phyloP scores from a whole-genome alignment of 2,797 vertebrate genomes.

The Gymnothorax javanicus region DNA sequence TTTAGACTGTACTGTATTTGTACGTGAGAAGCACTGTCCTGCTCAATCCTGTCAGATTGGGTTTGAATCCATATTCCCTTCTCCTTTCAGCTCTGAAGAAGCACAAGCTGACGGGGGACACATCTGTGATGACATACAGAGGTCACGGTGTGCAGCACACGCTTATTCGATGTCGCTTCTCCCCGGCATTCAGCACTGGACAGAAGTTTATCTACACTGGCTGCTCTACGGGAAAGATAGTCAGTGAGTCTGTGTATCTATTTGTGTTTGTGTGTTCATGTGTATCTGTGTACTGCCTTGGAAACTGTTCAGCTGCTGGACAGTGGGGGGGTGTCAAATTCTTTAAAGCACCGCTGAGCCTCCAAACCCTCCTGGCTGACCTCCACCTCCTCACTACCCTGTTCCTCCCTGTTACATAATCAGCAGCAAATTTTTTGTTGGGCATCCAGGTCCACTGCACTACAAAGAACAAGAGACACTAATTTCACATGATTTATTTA shows the following conservation, averaged over 20 bases:
- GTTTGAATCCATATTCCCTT: not conserved
- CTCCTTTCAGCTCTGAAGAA: slow-evolving; percentile 76
- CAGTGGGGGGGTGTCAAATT: not conserved
- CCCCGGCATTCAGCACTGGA: slow-evolving; percentile 84
- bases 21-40: not conserved
- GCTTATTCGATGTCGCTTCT: slow-evolving; percentile 88
- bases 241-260: slow-evolving; percentile 71
- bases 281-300: not conserved
- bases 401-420: too few relatives aligned
- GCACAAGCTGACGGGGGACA: slow-evolving; percentile 86
- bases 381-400: too few relatives aligned
- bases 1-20: too few relatives aligned
- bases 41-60: not conserved
- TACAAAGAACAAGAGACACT: too few relatives aligned
- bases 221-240: slow-evolving; percentile 86
- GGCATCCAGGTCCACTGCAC: too few relatives aligned
- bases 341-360: too few relatives aligned
- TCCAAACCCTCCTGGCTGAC: too few relatives aligned
- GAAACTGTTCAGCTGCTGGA: not conserved
- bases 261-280: not conserved
- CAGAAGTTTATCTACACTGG: slow-evolving; percentile 89
- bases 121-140: slow-evolving; percentile 90
- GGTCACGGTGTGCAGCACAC: slow-evolving; percentile 92
- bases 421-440: too few relatives aligned
- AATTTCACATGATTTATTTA: too few relatives aligned